Evolutionary conservation across 2,797 vertebrate species (phyloP).

Genomic region (Hylomyscus alleni): DNA sequence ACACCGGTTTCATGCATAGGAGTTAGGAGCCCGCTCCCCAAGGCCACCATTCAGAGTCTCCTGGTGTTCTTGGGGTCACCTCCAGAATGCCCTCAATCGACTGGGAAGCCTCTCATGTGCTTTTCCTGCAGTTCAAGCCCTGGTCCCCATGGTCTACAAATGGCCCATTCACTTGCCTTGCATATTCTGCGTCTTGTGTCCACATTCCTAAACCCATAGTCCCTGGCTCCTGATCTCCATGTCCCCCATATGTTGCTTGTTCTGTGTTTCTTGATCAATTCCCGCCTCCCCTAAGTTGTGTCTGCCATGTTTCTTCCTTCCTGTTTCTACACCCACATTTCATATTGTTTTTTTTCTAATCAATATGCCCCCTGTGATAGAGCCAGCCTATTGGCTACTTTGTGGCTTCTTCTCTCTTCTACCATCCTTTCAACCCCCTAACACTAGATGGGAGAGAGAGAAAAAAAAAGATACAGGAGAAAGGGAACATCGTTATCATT

Average conservation of each 20-base stretch:
- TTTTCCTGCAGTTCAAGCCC: background rate
- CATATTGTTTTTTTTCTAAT: background rate
- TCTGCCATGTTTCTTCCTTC: background rate
- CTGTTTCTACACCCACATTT: background rate
- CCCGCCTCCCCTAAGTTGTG: background rate
- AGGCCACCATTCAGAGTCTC: fast-evolving
- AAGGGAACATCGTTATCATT: background rate
- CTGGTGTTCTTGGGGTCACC: background rate
- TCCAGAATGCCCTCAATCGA: background rate
- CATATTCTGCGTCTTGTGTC: background rate
- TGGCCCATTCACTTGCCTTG: background rate
- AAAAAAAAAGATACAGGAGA: background rate
- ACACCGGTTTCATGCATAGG: fast-evolving
- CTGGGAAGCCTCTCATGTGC: background rate
- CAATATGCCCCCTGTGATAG: background rate
- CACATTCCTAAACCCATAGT: background rate
- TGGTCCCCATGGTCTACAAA: background rate
- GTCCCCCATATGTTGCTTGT: background rate
- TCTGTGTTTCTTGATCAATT: background rate
- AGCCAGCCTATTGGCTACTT: background rate
- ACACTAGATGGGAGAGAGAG: background rate
- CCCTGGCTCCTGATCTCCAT: background rate
- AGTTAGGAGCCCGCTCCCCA: background rate
- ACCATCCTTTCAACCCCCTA: background rate
- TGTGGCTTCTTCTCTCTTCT: background rate